phyloP scores from a whole-genome alignment of 2,113 vertebrate genomes.

The Periophthalmus modestus region DNA sequence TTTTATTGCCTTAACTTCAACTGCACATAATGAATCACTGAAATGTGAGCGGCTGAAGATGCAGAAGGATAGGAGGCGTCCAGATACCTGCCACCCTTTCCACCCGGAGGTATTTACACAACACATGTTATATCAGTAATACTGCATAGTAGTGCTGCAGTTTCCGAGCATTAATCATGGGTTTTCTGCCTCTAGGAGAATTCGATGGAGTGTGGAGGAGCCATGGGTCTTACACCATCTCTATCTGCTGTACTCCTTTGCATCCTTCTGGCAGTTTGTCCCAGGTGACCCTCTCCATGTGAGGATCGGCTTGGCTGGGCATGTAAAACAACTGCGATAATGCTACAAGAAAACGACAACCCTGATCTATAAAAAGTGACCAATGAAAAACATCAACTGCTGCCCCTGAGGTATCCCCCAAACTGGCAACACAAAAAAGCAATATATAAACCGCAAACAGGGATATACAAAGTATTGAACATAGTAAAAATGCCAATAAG shows the following conservation, averaged over 20 bases:
- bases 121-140: neutral
- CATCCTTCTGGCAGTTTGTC: conserved; percentile 57
- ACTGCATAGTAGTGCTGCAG: conserved; percentile 1
- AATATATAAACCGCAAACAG: conserved; percentile 45
- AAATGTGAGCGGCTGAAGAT: conserved; percentile 96
- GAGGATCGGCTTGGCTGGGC: conserved; percentile 79
- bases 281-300: conserved; percentile 86
- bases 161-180: conserved; percentile 14
- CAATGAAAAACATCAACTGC: conserved; percentile 51
- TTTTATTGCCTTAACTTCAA: conserved; percentile 82
- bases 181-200: conserved; percentile 67
- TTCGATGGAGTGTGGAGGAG: conserved; percentile 80
- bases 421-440: conserved; percentile 29
- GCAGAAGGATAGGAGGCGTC: conserved; percentile 95
- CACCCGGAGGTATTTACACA: conserved; percentile 85
- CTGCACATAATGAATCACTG: conserved; percentile 96
- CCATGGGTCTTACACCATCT: conserved; percentile 50
- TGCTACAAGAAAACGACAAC: conserved; percentile 78
- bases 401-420: conserved; percentile 27
- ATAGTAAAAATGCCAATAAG: conserved; percentile 31
- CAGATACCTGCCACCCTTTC: conserved; percentile 96
- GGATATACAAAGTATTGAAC: conserved; percentile 23
- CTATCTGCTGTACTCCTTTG: conserved; percentile 56
- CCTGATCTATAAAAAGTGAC: conserved; percentile 29
- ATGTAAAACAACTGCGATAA: conserved; percentile 84